Evolutionary conservation across 2,888 invertebrate genomes (phyloP), one percentile per base, ranked within the genome.

Genomic region (Cantharis lateralis): DNA sequence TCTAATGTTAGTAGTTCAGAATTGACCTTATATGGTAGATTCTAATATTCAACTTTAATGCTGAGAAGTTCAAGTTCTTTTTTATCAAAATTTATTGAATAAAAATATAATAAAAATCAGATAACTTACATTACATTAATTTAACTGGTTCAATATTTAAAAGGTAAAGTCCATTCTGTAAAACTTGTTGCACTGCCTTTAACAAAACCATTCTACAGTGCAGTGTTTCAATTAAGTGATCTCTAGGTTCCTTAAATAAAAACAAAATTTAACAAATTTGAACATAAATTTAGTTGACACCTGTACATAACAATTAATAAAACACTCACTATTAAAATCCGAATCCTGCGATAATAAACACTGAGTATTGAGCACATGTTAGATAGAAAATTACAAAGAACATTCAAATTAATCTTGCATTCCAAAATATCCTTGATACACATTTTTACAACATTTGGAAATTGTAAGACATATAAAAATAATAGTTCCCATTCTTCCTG

Each of bases 401-500:
- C 87, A 82, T 95, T 94, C 0, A 93, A 91, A 77, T 91, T 89
- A 76, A 93, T 90, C 64, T 91, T 90, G 66, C 91, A 91, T 13
- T 84, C 85, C 11, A 87, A 86, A 18, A 90, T 86, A 77, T 88
- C 89, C 71, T 90, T 88, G 15, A 93, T 82, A 72, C 91, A 90
- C 70, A 88, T 90, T 15, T 88, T 88, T 62, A 95, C 84, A 11
- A 93, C 82, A n/a, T 89, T 86, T 0, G 94, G 93, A 84, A 93
- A 92, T 15, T 91, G 91, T 70, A 94, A 86, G 74, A 95, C 88
- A 81, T 91, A 94, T 79, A 92, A 93, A 84, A 91, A 94, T 63
- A 95, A 85, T 3, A 95, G 85, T 78, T 90, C 90, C 95, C 95
- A 95, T 89, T 95, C 95, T 82, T 95, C 94, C 95, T 95, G 86